Percentiles rank a stretch among this genome's conserved stretches.
phyloP scores from a whole-genome alignment of 2,797 vertebrate genomes.

The Sebastes trivittatus region DNA sequence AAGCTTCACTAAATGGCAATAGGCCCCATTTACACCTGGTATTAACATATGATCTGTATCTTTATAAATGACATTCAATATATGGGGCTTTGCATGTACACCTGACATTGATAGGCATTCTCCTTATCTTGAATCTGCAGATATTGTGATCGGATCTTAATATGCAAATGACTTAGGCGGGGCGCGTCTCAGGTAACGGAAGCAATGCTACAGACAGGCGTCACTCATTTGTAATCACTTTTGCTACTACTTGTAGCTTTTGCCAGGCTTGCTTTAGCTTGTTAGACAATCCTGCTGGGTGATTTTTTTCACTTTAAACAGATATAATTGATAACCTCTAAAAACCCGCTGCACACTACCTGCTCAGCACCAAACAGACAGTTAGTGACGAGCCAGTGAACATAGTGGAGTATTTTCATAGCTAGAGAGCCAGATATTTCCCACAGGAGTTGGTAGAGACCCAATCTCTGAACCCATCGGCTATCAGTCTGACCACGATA shows the following conservation, averaged over 20 bases:
- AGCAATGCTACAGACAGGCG: not conserved
- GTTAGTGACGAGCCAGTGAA: not conserved
- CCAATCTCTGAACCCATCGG: too few species aligned
- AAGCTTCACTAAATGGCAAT: not conserved
- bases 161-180: not conserved
- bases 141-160: slow-evolving; percentile 3
- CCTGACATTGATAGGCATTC: slow-evolving; percentile 7
- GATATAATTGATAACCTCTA: not conserved
- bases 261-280: not conserved
- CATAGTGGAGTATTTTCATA: too few species aligned
- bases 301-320: not conserved
- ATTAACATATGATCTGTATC: slow-evolving; percentile 7
- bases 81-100: slow-evolving; percentile 16
- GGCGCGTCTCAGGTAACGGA: not conserved
- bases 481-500: too few species aligned
- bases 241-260: not conserved
- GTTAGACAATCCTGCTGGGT: not conserved
- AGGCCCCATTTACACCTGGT: slow-evolving; percentile 1
- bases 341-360: not conserved
- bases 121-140: not conserved
- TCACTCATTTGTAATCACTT: not conserved
- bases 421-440: too few species aligned
- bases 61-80: slow-evolving; percentile 14
- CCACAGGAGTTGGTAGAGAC: too few species aligned
- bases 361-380: not conserved